A percentile compares a stretch with the other conserved stretches of the same genome.
Evolutionary conservation across 2,113 vertebrate genomes (phyloP).

Genomic region (Dromas ardeola): DNA sequence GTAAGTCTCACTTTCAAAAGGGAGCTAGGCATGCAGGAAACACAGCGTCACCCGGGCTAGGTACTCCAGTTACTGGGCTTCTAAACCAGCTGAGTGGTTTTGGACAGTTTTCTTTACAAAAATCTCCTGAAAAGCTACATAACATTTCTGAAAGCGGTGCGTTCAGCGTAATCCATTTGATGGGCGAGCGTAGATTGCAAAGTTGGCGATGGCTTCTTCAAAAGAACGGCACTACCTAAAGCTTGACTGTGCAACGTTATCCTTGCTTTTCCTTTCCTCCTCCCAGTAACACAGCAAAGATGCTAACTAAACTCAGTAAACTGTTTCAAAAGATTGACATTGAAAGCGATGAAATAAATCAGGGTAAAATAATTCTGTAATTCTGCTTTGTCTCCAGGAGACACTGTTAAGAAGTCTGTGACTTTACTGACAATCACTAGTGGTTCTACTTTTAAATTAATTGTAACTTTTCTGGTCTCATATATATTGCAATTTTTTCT

Average conservation of each 20-base stretch:
- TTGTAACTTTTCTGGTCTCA: background rate
- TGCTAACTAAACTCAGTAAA: background rate
- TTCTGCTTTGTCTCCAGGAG: background rate
- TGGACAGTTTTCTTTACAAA: background rate
- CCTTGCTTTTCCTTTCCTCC: background rate
- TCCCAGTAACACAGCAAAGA: background rate
- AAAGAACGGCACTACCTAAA: background rate
- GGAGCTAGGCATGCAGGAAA: background rate
- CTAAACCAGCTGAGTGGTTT: background rate
- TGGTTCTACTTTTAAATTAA: background rate
- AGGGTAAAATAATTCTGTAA: background rate
- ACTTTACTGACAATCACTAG: conserved; percentile 37
- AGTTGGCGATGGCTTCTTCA: background rate
- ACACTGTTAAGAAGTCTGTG: background rate
- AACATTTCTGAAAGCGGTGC: background rate
- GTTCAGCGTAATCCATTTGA: background rate
- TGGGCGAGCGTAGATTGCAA: background rate
- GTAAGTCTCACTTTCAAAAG: background rate
- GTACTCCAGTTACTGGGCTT: background rate
- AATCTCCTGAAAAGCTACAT: background rate
- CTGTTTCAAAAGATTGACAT: background rate
- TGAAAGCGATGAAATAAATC: background rate
- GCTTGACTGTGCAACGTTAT: background rate
- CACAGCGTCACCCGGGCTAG: background rate
- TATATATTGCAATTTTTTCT: background rate